phyloP scores from a whole-genome alignment of 2,113 vertebrate species.

The Melozone crissalis region DNA sequence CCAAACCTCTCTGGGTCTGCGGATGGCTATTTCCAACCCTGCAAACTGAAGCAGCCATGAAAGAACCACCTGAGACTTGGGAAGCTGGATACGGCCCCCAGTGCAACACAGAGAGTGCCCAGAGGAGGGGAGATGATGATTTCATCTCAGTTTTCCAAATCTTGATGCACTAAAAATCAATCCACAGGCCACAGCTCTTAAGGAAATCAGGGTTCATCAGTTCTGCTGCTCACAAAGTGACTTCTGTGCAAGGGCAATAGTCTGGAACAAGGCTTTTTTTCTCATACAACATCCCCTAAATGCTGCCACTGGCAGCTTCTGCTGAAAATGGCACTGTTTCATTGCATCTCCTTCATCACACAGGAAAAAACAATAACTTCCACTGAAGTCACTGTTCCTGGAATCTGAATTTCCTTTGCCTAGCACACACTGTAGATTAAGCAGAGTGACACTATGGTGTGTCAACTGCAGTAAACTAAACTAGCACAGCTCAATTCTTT shows the following conservation, averaged over 20 bases:
- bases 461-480: background rate
- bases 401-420: background rate
- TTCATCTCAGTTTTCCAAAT: background rate
- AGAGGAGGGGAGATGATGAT: background rate
- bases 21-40: background rate
- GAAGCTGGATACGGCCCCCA: background rate
- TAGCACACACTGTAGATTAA: background rate
- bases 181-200: background rate
- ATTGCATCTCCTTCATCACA: background rate
- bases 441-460: background rate
- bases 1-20: background rate
- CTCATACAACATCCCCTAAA: background rate
- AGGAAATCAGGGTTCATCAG: accelerated
- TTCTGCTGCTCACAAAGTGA: background rate
- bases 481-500: background rate
- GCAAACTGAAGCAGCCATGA: background rate
- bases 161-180: background rate
- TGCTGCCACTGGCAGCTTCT: background rate
- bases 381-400: background rate
- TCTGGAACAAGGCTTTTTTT: background rate
- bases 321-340: background rate
- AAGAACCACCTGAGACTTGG: background rate
- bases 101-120: background rate
- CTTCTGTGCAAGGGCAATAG: background rate
- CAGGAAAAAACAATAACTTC: background rate